Conservation (phyloP, 2,888 invertebrate species). For the Leptopterna dolabrata region DNA sequence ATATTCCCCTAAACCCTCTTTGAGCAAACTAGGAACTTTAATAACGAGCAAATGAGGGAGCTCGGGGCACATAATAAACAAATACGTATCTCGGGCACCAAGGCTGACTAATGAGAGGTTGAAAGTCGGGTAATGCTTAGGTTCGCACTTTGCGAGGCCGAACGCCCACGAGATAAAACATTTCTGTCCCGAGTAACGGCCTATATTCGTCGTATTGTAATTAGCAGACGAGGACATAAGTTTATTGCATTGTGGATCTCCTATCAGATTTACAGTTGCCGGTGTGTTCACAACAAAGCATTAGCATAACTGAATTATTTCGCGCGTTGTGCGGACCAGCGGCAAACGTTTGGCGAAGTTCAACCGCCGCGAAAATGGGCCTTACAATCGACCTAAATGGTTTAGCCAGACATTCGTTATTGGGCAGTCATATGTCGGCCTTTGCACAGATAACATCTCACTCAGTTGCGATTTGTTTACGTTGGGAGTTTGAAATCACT, state of each 20-base stretch:
- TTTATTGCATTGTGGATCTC: not conserved
- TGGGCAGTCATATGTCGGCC: too few species aligned
- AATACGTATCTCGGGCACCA: slow-evolving; percentile 9
- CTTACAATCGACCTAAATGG: too few species aligned
- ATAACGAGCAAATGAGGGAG: slow-evolving; percentile 27
- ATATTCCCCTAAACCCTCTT: slow-evolving; percentile 13
- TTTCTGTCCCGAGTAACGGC: not conserved
- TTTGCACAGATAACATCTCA: too few species aligned
- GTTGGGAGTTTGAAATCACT: too few species aligned
- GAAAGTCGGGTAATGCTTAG: not conserved
- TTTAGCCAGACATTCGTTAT: too few species aligned
- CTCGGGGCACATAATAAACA: slow-evolving; percentile 41
- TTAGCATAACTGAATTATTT: not conserved
- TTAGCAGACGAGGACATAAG: not conserved
- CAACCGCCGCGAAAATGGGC: too few species aligned
- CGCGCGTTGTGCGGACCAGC: not conserved
- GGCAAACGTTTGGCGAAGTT: too few species aligned
- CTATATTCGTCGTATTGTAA: not conserved
- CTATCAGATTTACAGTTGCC: not conserved
- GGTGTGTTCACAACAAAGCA: not conserved
- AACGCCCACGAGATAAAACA: not conserved
- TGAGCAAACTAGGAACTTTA: slow-evolving; percentile 32
- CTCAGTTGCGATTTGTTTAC: too few species aligned
- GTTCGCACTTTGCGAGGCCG: not conserved
- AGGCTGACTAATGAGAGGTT: slow-evolving; percentile 19